phyloP scores from a whole-genome alignment of 64 coral and sea anemone genomes.

The Hydrozoanthus tunicans region DNA sequence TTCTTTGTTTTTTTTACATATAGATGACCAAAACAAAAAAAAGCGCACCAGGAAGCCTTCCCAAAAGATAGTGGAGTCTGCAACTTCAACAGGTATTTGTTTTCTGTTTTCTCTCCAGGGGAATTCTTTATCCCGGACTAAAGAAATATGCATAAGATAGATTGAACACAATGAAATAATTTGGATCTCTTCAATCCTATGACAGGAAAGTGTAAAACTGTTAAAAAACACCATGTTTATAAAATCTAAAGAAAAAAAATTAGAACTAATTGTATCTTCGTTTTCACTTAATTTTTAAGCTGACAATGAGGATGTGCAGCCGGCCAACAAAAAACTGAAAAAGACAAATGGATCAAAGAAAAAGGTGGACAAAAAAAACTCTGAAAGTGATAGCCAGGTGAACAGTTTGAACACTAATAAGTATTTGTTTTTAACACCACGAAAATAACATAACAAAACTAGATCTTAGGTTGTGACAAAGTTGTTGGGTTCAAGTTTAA shows the following conservation, averaged over 20 bases:
- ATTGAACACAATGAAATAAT: too few species aligned
- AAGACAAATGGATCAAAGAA: background rate
- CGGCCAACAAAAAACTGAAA: conserved; percentile 1
- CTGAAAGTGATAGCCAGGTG: conserved; percentile 4
- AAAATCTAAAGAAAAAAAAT: background rate
- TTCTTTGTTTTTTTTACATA: conserved; percentile 8
- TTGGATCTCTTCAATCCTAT: too few species aligned
- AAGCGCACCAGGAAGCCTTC: conserved; percentile 27
- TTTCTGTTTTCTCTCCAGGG: conserved; percentile 2
- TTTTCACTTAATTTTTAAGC: conserved; percentile 9
- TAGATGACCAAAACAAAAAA: conserved; percentile 22
- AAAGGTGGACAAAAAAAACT: background rate
- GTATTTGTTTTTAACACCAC: too few species aligned
- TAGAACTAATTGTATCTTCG: background rate
- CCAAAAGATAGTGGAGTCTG: conserved; percentile 35
- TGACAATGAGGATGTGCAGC: conserved; percentile 23
- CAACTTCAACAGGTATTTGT: background rate
- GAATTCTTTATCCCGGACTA: background rate
- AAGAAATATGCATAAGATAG: too few species aligned
- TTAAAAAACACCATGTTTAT: background rate
- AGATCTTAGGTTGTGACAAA: background rate
- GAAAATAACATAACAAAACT: too few species aligned
- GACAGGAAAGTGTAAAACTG: too few species aligned
- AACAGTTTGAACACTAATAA: background rate
- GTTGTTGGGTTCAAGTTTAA: background rate